A percentile compares a stretch with the other conserved stretches of the same genome.
phyloP scores from a whole-genome alignment of 2,113 vertebrate genomes.

The Solea senegalensis region DNA sequence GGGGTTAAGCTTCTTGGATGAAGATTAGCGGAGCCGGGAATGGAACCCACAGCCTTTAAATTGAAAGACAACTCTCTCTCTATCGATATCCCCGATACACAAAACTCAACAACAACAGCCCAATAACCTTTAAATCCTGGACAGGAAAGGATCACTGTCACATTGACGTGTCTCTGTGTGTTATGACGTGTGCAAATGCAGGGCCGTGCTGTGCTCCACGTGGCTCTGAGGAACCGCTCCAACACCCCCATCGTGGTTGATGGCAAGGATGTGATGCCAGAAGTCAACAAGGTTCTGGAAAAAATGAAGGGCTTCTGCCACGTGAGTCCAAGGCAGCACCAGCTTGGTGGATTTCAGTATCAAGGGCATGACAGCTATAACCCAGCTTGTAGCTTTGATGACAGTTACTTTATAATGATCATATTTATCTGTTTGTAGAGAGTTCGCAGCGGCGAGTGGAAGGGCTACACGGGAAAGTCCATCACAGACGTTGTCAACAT shows the following conservation, averaged over 20 bases:
- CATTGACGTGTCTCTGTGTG: neutral
- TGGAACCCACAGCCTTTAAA: no score
- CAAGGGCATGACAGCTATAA: neutral
- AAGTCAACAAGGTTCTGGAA: constrained; percentile 92
- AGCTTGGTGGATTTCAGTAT: neutral
- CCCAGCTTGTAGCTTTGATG: neutral
- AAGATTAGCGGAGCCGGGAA: no score
- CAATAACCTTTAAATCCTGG: neutral
- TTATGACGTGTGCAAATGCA: constrained; percentile 59
- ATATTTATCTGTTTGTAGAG: constrained; percentile 74
- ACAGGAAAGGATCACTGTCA: neutral
- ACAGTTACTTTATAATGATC: neutral
- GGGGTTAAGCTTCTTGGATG: no score
- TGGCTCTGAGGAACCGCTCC: constrained; percentile 94
- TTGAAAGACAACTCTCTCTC: no score
- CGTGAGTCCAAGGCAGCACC: constrained; percentile 72
- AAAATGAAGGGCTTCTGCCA: constrained; percentile 97
- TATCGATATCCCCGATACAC: no score
- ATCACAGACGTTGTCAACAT: constrained; percentile 95
- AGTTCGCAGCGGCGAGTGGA: constrained; percentile 94
- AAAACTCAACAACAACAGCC: no score
- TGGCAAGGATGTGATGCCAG: constrained; percentile 94
- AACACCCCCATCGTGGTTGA: constrained; percentile 88
- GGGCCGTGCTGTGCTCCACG: constrained; percentile 94
- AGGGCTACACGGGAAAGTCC: constrained; percentile 92